Percentiles rank a stretch among this genome's conserved stretches.
Conservation (phyloP, 2,797 vertebrate species). For the Pseudomugil tenellus region DNA sequence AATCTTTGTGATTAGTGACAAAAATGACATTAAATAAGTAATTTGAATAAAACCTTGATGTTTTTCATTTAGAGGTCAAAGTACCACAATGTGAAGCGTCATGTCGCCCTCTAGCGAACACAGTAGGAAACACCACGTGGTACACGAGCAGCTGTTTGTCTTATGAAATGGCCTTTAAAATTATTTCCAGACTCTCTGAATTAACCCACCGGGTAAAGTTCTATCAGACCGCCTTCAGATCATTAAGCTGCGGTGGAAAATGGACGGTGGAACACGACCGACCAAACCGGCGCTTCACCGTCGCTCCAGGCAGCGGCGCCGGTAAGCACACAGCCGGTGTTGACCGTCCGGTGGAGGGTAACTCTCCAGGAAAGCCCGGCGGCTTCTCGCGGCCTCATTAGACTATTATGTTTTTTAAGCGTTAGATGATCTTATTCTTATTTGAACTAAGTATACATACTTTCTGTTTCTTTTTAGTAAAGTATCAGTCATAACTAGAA, state of each 20-base stretch:
- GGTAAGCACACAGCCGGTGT: constrained; percentile 57
- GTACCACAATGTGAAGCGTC: background rate
- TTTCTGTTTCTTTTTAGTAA: accelerated
- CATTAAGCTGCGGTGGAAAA: background rate
- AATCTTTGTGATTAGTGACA: too few relatives aligned
- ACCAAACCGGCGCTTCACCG: constrained; percentile 67
- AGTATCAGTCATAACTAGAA: accelerated
- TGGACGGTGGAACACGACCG: constrained; percentile 75
- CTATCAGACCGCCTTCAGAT: background rate
- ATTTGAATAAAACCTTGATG: background rate
- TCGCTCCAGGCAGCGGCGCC: constrained; percentile 46
- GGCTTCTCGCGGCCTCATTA: constrained; percentile 30
- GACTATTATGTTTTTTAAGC: background rate
- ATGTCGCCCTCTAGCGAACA: constrained; percentile 40
- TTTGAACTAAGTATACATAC: accelerated
- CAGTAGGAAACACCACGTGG: background rate
- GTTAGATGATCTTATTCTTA: background rate
- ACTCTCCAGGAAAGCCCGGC: constrained; percentile 17
- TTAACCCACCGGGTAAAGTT: background rate
- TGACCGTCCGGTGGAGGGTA: background rate
- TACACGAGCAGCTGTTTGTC: background rate
- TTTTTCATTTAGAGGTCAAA: constrained; percentile 1
- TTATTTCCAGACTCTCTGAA: constrained; percentile 26
- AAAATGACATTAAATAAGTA: too few relatives aligned
- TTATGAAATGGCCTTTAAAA: constrained; percentile 42